These are phyloP conservation scores for Pachycephus smyrnensis DNA, from an alignment of 2,888 invertebrate genomes.

Conservation along the genomic window DNA sequence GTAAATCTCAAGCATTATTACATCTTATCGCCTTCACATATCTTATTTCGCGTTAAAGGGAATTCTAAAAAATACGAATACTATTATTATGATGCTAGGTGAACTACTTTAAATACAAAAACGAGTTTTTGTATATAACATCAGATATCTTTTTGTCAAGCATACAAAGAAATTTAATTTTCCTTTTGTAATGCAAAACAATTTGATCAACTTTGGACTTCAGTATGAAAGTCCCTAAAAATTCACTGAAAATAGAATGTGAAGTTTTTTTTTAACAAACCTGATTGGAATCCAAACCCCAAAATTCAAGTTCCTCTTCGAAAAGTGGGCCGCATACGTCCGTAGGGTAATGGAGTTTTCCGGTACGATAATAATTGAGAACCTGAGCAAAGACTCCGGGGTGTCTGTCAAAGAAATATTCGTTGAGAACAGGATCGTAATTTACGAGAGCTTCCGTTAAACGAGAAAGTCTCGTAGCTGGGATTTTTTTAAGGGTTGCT, in stretches of 20 bases:
- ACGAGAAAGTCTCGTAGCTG: slow-evolving; percentile 85
- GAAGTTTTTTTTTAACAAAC: slow-evolving; percentile 17
- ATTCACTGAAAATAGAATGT: background rate
- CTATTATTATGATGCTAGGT: no score
- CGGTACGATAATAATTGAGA: slow-evolving; percentile 91
- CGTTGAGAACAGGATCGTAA: slow-evolving; percentile 90
- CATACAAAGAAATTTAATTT: background rate
- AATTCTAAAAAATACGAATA: no score
- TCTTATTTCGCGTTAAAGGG: no score
- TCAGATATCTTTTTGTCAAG: background rate
- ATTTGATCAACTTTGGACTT: background rate
- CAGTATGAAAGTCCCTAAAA: background rate
- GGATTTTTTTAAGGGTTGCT: slow-evolving; percentile 89
- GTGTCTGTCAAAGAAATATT: slow-evolving; percentile 89
- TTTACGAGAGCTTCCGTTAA: slow-evolving; percentile 88
- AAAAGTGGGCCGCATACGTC: slow-evolving; percentile 97
- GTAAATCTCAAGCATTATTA: no score
- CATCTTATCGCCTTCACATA: no score
- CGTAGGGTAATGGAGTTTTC: slow-evolving; percentile 95
- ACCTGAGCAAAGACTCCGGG: slow-evolving; percentile 93
- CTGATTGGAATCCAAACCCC: slow-evolving; percentile 97
- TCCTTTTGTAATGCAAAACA: background rate
- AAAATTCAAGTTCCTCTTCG: slow-evolving; percentile 96
- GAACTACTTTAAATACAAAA: no score
- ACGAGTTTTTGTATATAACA: background rate